phyloP scores from a whole-genome alignment of 1,140 invertebrate genomes.

The Tetramorium parvispinum region DNA sequence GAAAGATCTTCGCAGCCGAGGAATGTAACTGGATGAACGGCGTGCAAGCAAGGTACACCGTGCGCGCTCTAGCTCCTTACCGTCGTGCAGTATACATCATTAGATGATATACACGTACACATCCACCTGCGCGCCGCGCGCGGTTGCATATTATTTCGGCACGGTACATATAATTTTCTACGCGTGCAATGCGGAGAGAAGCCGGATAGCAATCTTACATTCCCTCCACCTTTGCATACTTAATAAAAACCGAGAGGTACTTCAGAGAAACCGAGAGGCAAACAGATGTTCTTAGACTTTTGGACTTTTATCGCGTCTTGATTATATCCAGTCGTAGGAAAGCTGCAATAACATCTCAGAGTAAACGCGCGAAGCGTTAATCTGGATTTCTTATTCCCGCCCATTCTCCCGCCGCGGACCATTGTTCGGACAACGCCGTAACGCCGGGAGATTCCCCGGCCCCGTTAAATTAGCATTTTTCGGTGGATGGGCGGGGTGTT shows the following conservation, averaged over 20 bases:
- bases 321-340: neutral
- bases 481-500: neutral
- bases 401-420: neutral
- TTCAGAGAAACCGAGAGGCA: neutral
- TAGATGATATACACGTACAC: slow-evolving; percentile 19
- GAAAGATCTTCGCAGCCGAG: slow-evolving; percentile 30
- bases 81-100: slow-evolving; percentile 49
- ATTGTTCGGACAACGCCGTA: slow-evolving; percentile 39
- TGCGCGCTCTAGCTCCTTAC: slow-evolving; percentile 11
- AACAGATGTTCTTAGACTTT: slow-evolving; percentile 18
- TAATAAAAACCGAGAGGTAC: neutral
- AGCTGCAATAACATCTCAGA: slow-evolving; percentile 28
- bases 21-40: slow-evolving; percentile 50
- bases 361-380: slow-evolving; percentile 2
- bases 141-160: slow-evolving; percentile 40
- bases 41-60: neutral
- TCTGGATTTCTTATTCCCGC: neutral
- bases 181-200: neutral
- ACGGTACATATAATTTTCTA: neutral
- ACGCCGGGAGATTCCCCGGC: slow-evolving; percentile 29
- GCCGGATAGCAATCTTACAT: slow-evolving; percentile 31
- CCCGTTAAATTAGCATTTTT: slow-evolving; percentile 53
- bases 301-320: neutral
- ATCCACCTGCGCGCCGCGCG: neutral
- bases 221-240: neutral